These are phyloP conservation scores for Rhinoderma darwinii DNA, from an alignment of 2,113 vertebrate genomes.

Conservation along the genomic window DNA sequence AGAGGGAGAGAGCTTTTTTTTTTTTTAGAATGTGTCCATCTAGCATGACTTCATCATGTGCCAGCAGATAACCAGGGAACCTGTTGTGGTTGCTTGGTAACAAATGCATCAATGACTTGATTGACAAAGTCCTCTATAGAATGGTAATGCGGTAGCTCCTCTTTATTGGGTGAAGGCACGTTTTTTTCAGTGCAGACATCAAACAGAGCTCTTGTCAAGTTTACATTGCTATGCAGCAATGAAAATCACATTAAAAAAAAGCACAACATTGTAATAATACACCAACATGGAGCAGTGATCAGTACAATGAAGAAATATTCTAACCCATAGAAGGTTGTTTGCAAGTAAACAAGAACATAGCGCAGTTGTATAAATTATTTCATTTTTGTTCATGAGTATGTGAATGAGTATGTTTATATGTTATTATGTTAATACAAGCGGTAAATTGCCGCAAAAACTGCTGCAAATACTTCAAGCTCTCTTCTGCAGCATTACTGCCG, in stretches of 20 bases:
- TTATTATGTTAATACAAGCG: not conserved
- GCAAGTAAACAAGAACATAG: not conserved
- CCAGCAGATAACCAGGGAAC: constrained; percentile 24
- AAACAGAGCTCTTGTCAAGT: not conserved
- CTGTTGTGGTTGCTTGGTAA: constrained; percentile 42
- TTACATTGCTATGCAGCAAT: not conserved
- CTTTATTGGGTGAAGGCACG: constrained; percentile 11
- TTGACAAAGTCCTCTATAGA: constrained; percentile 31
- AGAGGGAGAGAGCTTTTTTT: not conserved
- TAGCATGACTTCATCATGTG: not conserved
- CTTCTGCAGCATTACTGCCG: too few relatives aligned
- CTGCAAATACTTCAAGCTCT: too few relatives aligned
- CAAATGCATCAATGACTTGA: constrained; percentile 41
- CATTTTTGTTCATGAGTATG: not conserved
- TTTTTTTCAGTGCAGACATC: constrained; percentile 14
- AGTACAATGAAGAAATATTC: not conserved
- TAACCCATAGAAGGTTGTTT: not conserved
- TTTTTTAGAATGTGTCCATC: too few relatives aligned
- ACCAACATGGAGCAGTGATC: not conserved
- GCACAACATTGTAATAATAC: not conserved
- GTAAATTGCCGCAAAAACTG: not conserved
- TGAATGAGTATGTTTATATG: too few relatives aligned
- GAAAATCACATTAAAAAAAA: constrained; percentile 13
- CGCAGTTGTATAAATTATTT: too few relatives aligned
- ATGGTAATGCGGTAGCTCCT: constrained; percentile 42